Conservation (phyloP, 2,113 vertebrate species). For the Lophius piscatorius region DNA sequence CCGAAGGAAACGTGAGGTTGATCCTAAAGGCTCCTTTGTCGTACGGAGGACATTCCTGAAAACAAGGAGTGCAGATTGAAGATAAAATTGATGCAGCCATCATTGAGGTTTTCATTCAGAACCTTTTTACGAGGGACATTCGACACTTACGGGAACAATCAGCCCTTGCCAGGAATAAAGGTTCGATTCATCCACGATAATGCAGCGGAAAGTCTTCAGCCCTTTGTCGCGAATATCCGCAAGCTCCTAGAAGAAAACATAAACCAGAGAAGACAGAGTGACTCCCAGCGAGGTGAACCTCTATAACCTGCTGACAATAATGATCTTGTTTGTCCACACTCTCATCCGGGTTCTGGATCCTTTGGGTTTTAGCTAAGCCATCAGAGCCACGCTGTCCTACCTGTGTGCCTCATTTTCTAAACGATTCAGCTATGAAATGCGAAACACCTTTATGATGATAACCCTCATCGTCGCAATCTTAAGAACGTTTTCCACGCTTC, state of each 20-base stretch:
- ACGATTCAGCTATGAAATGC: too few species aligned
- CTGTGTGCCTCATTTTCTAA: too few species aligned
- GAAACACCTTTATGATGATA: too few species aligned
- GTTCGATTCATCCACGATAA: constrained; percentile 95
- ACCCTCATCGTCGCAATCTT: too few species aligned
- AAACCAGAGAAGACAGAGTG: not conserved
- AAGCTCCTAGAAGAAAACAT: constrained; percentile 85
- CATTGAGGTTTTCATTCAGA: not conserved
- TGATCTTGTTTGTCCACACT: too few species aligned
- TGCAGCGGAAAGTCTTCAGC: constrained; percentile 93
- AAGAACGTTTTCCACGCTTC: too few species aligned
- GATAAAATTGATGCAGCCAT: not conserved
- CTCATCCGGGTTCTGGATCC: too few species aligned
- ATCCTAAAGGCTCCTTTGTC: constrained; percentile 98
- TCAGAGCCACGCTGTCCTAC: too few species aligned
- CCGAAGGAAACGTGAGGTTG: constrained; percentile 95
- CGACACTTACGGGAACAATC: constrained; percentile 94
- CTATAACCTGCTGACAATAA: too few species aligned
- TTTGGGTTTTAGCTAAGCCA: too few species aligned
- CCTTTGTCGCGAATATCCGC: constrained; percentile 92
- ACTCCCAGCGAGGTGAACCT: too few species aligned
- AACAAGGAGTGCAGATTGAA: not conserved
- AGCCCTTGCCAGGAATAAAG: constrained; percentile 97
- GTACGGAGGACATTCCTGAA: constrained; percentile 91
- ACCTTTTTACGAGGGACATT: not conserved